Evolutionary conservation across 2,113 vertebrate species (phyloP).

Genomic region (Colistium nudipinnis): DNA sequence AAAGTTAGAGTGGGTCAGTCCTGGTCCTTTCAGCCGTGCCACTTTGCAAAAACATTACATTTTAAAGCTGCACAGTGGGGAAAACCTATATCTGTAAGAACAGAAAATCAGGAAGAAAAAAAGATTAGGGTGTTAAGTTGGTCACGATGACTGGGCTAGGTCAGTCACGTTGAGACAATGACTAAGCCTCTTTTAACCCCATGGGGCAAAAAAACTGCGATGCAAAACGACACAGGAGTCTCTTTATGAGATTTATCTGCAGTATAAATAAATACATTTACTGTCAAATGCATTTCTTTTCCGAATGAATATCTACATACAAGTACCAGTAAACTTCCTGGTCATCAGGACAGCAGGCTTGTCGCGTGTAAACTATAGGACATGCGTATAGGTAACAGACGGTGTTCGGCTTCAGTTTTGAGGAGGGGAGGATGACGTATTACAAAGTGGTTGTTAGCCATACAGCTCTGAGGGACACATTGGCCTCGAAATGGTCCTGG

Average conservation of each 20-base stretch:
- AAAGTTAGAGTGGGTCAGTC: not conserved
- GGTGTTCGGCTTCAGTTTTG: no score
- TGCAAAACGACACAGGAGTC: constrained; percentile 1
- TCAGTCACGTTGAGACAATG: constrained; percentile 27
- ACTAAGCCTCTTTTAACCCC: constrained; percentile 19
- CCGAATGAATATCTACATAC: not conserved
- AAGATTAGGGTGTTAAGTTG: constrained; percentile 26
- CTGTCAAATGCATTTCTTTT: not conserved
- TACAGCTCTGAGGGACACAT: not conserved
- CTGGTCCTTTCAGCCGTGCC: not conserved
- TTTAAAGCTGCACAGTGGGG: not conserved
- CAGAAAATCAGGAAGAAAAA: constrained; percentile 22
- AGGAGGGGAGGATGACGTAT: constrained; percentile 18
- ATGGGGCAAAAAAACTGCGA: not conserved
- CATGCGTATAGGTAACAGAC: no score
- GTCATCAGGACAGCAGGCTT: not conserved
- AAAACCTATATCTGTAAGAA: constrained; percentile 1
- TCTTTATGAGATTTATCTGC: not conserved
- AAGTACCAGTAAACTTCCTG: not conserved
- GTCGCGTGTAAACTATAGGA: no score
- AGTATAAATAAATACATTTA: not conserved
- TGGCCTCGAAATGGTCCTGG: not conserved
- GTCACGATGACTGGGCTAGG: constrained; percentile 35
- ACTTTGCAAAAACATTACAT: not conserved
- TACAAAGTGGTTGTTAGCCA: constrained; percentile 12